Percentiles rank a stretch among this genome's conserved stretches.
Evolutionary conservation across 1,140 invertebrate species (phyloP).

Genomic region (Cotesia chilonis): DNA sequence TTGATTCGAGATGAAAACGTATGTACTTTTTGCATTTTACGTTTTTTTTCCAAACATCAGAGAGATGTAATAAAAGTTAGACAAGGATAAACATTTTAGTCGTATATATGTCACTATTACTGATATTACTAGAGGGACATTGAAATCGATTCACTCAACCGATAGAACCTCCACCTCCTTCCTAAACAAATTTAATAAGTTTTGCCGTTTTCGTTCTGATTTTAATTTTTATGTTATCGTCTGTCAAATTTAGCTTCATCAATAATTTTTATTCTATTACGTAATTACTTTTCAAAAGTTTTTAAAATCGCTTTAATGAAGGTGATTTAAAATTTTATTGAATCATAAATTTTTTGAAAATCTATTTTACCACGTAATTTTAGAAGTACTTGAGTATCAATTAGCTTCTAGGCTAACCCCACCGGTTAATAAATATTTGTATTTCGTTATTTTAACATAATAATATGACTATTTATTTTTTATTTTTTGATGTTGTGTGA

Average conservation of each 20-base stretch:
- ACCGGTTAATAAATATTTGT: no score
- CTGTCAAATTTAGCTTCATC: not conserved
- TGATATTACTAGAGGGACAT: constrained; percentile 52
- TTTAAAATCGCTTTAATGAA: no score
- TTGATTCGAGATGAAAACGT: not conserved
- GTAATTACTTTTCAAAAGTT: no score
- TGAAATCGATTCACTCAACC: constrained; percentile 14
- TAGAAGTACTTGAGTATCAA: no score
- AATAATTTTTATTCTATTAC: not conserved
- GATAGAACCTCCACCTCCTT: constrained; percentile 45
- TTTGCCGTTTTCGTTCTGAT: constrained; percentile 61
- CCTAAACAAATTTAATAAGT: constrained; percentile 66
- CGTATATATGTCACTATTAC: constrained; percentile 45
- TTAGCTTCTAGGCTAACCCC: no score
- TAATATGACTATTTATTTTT: no score
- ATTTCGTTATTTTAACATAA: no score
- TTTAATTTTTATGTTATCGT: constrained; percentile 44
- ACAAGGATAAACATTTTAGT: constrained; percentile 40
- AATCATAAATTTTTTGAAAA: no score
- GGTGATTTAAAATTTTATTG: no score
- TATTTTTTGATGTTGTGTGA: no score
- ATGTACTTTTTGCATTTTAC: constrained; percentile 1
- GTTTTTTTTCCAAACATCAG: not conserved
- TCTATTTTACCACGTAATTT: no score
- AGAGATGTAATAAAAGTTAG: constrained; percentile 59